These are phyloP conservation scores for Sebastes taczanowskii DNA, from an alignment of 2,797 vertebrate genomes.

Conservation along the genomic window DNA sequence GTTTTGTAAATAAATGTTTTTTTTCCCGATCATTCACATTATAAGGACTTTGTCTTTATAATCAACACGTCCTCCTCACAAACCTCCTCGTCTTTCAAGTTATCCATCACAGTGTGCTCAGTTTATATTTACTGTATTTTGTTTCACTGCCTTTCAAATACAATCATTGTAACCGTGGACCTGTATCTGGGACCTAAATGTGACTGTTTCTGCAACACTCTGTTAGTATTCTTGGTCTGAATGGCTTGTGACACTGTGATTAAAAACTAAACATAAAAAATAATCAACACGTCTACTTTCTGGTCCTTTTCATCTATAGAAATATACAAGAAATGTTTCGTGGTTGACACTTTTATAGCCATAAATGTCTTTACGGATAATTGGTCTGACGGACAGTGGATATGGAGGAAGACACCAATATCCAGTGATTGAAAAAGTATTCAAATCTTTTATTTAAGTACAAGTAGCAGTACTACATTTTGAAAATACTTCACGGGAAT, in stretches of 20 bases:
- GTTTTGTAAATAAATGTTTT: conserved; percentile 33
- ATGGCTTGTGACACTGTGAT: conserved; percentile 37
- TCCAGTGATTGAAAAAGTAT: not conserved
- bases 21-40: not conserved
- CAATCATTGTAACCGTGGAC: conserved; percentile 14
- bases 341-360: not conserved
- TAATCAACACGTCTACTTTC: not conserved
- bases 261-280: conserved; percentile 37
- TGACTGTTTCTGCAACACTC: conserved; percentile 20
- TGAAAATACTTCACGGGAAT: not conserved
- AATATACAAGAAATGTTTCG: not conserved
- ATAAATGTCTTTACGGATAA: not conserved
- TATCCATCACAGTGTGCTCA: conserved; percentile 8
- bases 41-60: conserved; percentile 1
- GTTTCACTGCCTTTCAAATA: conserved; percentile 19
- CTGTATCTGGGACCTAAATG: conserved; percentile 44
- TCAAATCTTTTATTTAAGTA: not conserved
- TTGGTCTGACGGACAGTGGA: not conserved
- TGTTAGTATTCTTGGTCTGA: conserved; percentile 35
- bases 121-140: conserved; percentile 26
- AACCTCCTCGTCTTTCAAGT: conserved; percentile 2
- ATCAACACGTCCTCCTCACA: not conserved
- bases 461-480: not conserved
- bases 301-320: not conserved
- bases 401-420: not conserved